Percentiles rank a stretch among this genome's conserved stretches.
phyloP scores from a whole-genome alignment of 2,888 invertebrate genomes.

The Hyalella azteca region DNA sequence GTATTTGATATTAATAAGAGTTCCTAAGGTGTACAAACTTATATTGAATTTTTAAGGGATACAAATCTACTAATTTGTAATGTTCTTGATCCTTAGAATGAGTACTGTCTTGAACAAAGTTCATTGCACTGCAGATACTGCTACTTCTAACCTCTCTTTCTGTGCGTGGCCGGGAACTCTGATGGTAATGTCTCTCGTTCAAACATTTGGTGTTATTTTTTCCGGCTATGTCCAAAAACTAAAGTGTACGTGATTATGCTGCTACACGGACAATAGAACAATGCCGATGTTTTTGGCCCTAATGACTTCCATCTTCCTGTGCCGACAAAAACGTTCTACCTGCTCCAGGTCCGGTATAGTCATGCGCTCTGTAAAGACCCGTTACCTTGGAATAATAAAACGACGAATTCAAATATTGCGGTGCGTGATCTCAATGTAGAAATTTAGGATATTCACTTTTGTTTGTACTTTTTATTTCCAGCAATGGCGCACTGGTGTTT shows the following conservation, averaged over 20 bases:
- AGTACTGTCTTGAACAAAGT: too few relatives aligned
- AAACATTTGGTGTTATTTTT: conserved; percentile 26
- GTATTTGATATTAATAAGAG: too few relatives aligned
- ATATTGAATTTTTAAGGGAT: too few relatives aligned
- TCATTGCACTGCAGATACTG: not conserved
- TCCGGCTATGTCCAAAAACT: conserved; percentile 26
- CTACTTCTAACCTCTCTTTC: not conserved
- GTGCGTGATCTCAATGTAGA: too few relatives aligned
- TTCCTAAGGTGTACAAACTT: too few relatives aligned
- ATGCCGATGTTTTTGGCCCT: conserved; percentile 34
- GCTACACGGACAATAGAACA: conserved; percentile 27
- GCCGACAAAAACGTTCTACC: conserved; percentile 17
- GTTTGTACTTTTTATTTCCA: too few relatives aligned
- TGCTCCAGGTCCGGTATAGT: conserved; percentile 4
- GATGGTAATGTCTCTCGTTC: not conserved
- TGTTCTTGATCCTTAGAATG: too few relatives aligned
- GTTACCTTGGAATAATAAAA: too few relatives aligned
- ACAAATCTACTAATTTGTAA: too few relatives aligned
- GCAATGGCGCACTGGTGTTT: too few relatives aligned
- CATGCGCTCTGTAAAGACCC: conserved; percentile 13
- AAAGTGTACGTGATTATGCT: conserved; percentile 35
- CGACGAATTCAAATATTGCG: too few relatives aligned
- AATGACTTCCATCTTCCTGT: conserved; percentile 33
- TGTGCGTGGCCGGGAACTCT: not conserved
- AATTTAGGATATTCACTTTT: too few relatives aligned